phyloP scores from a whole-genome alignment of 2,797 vertebrate species.

The Merluccius polli region DNA sequence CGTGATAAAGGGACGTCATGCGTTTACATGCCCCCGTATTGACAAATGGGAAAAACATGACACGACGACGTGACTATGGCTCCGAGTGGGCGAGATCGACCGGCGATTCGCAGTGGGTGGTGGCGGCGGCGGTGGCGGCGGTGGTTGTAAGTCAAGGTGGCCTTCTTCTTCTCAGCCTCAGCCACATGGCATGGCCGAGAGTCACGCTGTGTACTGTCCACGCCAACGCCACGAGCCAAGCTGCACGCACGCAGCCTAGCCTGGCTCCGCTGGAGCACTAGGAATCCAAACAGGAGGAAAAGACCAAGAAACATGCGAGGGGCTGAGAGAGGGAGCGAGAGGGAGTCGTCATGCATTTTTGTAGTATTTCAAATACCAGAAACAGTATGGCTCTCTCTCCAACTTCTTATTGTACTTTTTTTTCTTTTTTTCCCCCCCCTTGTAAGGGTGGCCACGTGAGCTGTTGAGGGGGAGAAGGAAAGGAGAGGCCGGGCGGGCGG shows the following conservation, averaged over 20 bases:
- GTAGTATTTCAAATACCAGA: slow-evolving; percentile 1
- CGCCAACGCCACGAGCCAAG: slow-evolving; percentile 4
- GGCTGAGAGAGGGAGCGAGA: neutral
- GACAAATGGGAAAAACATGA: neutral
- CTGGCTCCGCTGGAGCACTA: too few species aligned
- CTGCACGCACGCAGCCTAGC: neutral
- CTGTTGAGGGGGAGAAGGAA: slow-evolving; percentile 62
- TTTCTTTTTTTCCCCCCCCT: slow-evolving; percentile 27
- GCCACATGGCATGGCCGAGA: slow-evolving; percentile 21
- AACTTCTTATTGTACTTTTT: slow-evolving; percentile 29
- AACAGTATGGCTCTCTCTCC: slow-evolving; percentile 5
- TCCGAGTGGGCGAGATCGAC: slow-evolving; percentile 12
- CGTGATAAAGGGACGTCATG: neutral
- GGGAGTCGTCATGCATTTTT: neutral
- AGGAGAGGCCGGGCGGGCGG: slow-evolving; percentile 39
- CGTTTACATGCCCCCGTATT: too few species aligned
- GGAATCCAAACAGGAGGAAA: neutral
- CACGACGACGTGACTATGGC: slow-evolving; percentile 4
- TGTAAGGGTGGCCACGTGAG: slow-evolving; percentile 55
- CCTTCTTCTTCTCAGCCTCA: slow-evolving; percentile 11
- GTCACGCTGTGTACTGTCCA: slow-evolving; percentile 25
- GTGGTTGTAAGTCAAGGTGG: slow-evolving; percentile 5
- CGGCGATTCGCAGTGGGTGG: slow-evolving; percentile 26
- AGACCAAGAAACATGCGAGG: neutral
- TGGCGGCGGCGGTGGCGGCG: slow-evolving; percentile 29